These are phyloP conservation scores for Corythornis leucogaster DNA, from an alignment of 2,797 vertebrate genomes.

Conservation along the genomic window DNA sequence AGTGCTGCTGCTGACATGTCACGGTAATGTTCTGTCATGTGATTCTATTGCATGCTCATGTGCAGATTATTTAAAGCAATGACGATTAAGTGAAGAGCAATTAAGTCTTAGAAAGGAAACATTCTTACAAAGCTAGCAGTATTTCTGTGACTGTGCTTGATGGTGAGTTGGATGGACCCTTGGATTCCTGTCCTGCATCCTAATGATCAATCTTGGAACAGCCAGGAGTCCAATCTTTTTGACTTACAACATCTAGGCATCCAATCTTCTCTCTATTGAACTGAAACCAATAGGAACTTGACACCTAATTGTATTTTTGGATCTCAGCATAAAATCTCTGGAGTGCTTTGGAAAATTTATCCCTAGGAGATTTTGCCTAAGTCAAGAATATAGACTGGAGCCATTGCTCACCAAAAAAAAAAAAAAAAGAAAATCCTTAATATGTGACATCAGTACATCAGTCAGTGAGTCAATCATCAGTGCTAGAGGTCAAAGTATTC, in stretches of 20 bases:
- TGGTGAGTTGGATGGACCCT: not conserved
- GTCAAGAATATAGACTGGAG: not conserved
- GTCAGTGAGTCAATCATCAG: constrained; percentile 42
- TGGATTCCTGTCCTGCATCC: not conserved
- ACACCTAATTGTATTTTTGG: constrained; percentile 24
- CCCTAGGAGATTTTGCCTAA: constrained; percentile 26
- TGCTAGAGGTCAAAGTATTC: constrained; percentile 49
- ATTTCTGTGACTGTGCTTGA: not conserved
- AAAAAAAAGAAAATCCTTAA: not conserved
- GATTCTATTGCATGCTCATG: not conserved
- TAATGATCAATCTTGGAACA: not conserved
- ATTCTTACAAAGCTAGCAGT: not conserved
- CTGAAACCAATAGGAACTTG: not conserved
- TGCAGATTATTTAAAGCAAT: not conserved
- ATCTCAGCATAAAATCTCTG: constrained; percentile 34
- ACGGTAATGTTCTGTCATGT: not conserved
- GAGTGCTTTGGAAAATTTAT: constrained; percentile 11
- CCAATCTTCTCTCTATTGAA: not conserved
- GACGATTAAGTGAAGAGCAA: not conserved
- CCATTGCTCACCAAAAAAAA: not conserved
- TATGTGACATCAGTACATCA: constrained; percentile 17
- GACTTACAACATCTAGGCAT: not conserved
- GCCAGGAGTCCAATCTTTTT: not conserved
- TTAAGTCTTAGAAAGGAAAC: not conserved
- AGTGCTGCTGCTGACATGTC: not conserved